Evolutionary conservation across 1,140 invertebrate species (phyloP), one percentile per base, ranked within the genome.

Genomic region (Oreohelix idahoensis): DNA sequence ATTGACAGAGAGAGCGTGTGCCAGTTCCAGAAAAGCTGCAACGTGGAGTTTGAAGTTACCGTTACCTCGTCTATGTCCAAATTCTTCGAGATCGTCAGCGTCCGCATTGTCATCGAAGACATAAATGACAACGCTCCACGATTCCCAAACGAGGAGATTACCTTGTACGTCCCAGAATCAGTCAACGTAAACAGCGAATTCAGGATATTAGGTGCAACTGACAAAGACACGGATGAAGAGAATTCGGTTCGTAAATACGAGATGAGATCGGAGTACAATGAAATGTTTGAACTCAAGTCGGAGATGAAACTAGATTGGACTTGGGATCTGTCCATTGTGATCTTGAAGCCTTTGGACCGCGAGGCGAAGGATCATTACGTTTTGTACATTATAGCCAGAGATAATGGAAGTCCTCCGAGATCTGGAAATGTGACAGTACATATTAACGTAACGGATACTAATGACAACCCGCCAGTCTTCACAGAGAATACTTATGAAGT

Each of bases 101-200:
- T 90, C 0, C 85, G 84, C 66, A 84, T 92, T 39, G 77, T 87
- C 17, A 84, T 92, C n/a, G 79, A 88, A 13, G 97, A 98, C 91
- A 97, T 96, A n/a, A 99, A 99, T 91, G 98, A 99, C 94, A 98
- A 98, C 92, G 95, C 96, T 10, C 98, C 98, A 0, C 93, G 95
- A 15, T 98, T 98, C 92, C 88, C 88, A 0, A 79, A 83, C 26
- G 82, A 83, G 29, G 83, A 83, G 23, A 74, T 88, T 23, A 87
- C 81, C 58, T 81, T 91, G 49, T 78, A 66, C 39, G 87, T 92
- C 15, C 83, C 86, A 26, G 92, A 96, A 95, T 81, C 87, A 73
- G 87, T 86, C 20, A 87, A 84, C 0, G 78, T 84, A 15, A 89
- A 88, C 0, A 94, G 95, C 26, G 96, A 97, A 92, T 96, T 96